Evolutionary conservation across 2,888 invertebrate genomes (phyloP).

Genomic region (Chrysina gloriosa): DNA sequence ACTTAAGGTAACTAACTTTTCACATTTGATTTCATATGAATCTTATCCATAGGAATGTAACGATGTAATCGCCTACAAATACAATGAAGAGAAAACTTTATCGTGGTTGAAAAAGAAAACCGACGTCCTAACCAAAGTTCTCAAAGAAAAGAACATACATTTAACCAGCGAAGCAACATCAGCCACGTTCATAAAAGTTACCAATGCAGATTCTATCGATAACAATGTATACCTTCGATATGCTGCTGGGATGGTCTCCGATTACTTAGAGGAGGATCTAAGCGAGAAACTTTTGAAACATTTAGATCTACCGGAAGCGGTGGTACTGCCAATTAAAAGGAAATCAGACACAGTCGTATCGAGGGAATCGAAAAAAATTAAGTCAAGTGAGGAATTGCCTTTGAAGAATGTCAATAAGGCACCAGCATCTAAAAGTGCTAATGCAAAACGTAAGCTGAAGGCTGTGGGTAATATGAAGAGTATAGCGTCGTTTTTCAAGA

Average conservation of each 20-base stretch:
- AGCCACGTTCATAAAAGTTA: slow-evolving; percentile 76
- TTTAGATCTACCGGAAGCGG: slow-evolving; percentile 75
- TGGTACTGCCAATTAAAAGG: slow-evolving; percentile 70
- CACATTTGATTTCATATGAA: no score
- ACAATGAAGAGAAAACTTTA: slow-evolving; percentile 81
- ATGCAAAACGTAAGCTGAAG: slow-evolving; percentile 80
- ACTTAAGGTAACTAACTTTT: no score
- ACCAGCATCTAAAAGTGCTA: slow-evolving; percentile 65
- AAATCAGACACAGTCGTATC: slow-evolving; percentile 55
- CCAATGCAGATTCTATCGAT: slow-evolving; percentile 66
- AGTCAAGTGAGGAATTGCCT: slow-evolving; percentile 58
- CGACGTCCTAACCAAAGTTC: slow-evolving; percentile 71
- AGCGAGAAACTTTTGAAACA: slow-evolving; percentile 72
- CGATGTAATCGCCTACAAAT: slow-evolving; percentile 83
- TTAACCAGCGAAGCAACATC: slow-evolving; percentile 81
- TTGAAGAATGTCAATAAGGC: slow-evolving; percentile 64
- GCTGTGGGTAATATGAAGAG: slow-evolving; percentile 84
- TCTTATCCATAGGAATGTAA: slow-evolving; percentile 69
- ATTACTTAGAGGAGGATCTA: slow-evolving; percentile 79
- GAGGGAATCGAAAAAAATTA: slow-evolving; percentile 65
- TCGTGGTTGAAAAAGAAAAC: slow-evolving; percentile 82
- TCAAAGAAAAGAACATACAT: slow-evolving; percentile 77
- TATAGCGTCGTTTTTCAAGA: slow-evolving; percentile 83
- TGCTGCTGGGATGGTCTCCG: slow-evolving; percentile 83
- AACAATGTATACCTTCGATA: slow-evolving; percentile 75